Evolutionary conservation across 2,888 invertebrate species (phyloP), one percentile per base, ranked within the genome.

Genomic region (Drosophila paramelanica): DNA sequence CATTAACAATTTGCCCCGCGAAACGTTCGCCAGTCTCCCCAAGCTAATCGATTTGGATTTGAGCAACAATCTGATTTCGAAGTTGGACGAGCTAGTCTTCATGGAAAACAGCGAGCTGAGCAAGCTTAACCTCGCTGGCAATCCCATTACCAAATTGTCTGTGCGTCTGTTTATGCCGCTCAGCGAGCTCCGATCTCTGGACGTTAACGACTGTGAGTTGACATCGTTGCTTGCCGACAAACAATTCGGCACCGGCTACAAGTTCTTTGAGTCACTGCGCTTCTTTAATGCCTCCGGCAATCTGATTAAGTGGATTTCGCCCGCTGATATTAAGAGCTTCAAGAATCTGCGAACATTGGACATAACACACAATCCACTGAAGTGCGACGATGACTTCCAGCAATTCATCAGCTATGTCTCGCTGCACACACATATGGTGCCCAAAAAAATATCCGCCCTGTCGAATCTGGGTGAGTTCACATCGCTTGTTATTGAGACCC

Each of bases 31-130:
- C 6, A 91, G 91, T 38, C 92, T 94, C 6, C 93, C 93, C 3
- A 94, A 95, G 79, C 92, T 97, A 4, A 94, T 94, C 27, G 94
- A 95, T 62, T 93, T 97, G 58, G 96, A 96, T 88, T 93, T 97
- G 42, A 95, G 96, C 36, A 93, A 95, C 84, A 97, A 97, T 88
- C 90, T 94, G 77, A 93, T 97, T 52, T 92, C 93, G 7, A 93
- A 93, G 20, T 90, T 97, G 36, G 94, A 95, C 47, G 92, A 93
- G 8, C 93, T 94, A 79, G 93, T 95, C 67, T 96, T 97, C 90
- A 93, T 93, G 77, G 94, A 95, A 70, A 96, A 96, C 76, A 93
- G 93, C 25, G 94, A 95, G 70, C 92, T 97, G 64, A 94, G 89
- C 8, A 91, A 91, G 91, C 91, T 97, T 11, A 95, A 94, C 87